Conservation (phyloP, 2,797 vertebrate genomes). For the Neolamprologus multifasciatus region DNA sequence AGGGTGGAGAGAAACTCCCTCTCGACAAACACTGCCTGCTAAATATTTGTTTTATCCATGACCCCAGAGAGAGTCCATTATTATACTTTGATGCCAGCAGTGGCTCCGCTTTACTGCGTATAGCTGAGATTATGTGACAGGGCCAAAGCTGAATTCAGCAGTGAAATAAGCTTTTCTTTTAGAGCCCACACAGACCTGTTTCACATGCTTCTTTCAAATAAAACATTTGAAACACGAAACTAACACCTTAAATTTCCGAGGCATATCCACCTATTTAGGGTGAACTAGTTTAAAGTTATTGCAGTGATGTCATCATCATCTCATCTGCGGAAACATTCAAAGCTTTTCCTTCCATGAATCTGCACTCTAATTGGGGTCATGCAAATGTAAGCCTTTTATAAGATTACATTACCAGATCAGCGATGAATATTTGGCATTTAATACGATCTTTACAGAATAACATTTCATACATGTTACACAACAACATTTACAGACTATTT, state of each 20-base stretch:
- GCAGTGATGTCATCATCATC: background rate
- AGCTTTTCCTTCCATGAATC: background rate
- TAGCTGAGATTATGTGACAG: constrained; percentile 5
- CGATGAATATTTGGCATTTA: background rate
- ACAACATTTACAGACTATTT: background rate
- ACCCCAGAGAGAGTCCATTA: constrained; percentile 8
- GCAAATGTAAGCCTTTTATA: background rate
- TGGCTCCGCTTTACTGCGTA: background rate
- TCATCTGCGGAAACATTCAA: background rate
- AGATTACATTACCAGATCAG: background rate
- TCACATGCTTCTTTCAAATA: background rate
- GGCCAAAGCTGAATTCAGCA: background rate
- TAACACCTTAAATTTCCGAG: background rate
- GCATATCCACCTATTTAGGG: background rate
- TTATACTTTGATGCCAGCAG: constrained; percentile 17
- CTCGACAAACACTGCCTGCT: constrained; percentile 46
- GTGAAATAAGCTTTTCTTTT: background rate
- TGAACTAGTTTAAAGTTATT: background rate
- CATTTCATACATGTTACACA: background rate
- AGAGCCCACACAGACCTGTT: background rate
- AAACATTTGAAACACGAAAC: background rate
- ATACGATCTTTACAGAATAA: background rate
- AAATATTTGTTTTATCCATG: constrained; percentile 55
- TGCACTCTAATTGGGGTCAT: background rate
- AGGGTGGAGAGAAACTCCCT: constrained; percentile 40